Conservation (phyloP, 2,113 vertebrate species). For the Calyptommatus sinebrachiatus region DNA sequence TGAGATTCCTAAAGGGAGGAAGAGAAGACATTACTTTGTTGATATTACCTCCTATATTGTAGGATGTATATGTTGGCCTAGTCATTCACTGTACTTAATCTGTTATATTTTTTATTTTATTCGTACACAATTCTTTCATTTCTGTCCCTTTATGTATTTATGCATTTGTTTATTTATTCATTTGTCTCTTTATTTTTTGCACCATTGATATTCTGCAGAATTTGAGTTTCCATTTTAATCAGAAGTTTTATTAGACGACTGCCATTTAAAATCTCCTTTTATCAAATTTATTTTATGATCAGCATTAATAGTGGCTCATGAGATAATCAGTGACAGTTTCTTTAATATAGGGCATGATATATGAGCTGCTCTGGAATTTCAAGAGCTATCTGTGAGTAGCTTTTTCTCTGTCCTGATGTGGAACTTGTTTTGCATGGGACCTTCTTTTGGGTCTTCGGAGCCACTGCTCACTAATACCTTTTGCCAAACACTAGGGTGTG, state of each 20-base stretch:
- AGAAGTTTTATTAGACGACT: too few species aligned
- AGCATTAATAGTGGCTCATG: too few species aligned
- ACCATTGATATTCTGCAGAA: background rate
- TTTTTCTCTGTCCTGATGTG: background rate
- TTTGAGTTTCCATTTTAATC: background rate
- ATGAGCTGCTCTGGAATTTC: background rate
- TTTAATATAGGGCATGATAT: background rate
- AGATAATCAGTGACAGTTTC: background rate
- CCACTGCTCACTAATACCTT: background rate
- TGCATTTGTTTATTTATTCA: too few species aligned
- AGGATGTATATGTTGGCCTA: too few species aligned
- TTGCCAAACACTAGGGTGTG: background rate
- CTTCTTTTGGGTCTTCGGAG: background rate
- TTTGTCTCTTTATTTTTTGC: background rate
- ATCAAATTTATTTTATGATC: too few species aligned
- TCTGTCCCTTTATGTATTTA: too few species aligned
- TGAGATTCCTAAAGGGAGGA: background rate
- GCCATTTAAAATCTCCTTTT: background rate
- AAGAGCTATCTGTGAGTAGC: background rate
- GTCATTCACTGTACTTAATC: too few species aligned
- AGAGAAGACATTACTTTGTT: too few species aligned
- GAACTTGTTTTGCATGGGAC: background rate
- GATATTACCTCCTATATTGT: too few species aligned
- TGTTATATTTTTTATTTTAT: too few species aligned
- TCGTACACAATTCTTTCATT: too few species aligned